These are phyloP conservation scores for Drosophila recens DNA, from an alignment of 2,888 invertebrate genomes.

Conservation along the genomic window DNA sequence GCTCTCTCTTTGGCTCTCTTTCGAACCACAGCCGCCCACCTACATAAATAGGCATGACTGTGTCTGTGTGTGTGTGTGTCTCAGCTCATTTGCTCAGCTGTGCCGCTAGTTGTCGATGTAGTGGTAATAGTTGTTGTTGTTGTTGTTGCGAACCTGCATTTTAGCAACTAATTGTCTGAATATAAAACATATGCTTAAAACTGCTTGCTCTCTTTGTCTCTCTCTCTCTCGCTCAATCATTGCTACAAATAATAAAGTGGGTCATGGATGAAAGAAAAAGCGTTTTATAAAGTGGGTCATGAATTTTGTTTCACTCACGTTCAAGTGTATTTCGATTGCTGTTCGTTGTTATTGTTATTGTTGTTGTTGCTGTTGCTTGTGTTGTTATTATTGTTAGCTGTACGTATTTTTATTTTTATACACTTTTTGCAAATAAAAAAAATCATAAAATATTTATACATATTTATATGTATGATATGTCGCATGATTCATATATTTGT, in stretches of 20 bases:
- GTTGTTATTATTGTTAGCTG: conserved; percentile 35
- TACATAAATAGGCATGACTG: not conserved
- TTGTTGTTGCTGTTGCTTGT: conserved; percentile 37
- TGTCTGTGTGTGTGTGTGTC: conserved; percentile 23
- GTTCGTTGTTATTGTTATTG: conserved; percentile 43
- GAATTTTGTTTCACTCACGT: conserved; percentile 85
- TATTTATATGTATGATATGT: conserved; percentile 40
- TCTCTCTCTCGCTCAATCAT: conserved; percentile 51
- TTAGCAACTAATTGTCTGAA: conserved; percentile 78
- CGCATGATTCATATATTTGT: conserved; percentile 59
- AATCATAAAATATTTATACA: conserved; percentile 34
- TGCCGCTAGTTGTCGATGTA: conserved; percentile 40
- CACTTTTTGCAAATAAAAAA: conserved; percentile 45
- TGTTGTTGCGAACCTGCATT: conserved; percentile 65
- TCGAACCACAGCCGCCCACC: conserved; percentile 9
- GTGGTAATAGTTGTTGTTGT: not conserved
- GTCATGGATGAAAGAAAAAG: conserved; percentile 85
- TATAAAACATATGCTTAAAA: conserved; percentile 72
- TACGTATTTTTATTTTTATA: conserved; percentile 25
- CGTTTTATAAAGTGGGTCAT: conserved; percentile 84
- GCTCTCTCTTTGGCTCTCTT: not conserved
- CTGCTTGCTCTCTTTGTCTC: conserved; percentile 23
- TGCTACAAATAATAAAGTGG: conserved; percentile 83
- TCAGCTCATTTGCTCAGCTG: conserved; percentile 72
- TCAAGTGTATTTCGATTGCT: conserved; percentile 83